Base-by-base conservation (phyloP, 2,797 vertebrate genomes). In the Cuniculus paca region DNA sequence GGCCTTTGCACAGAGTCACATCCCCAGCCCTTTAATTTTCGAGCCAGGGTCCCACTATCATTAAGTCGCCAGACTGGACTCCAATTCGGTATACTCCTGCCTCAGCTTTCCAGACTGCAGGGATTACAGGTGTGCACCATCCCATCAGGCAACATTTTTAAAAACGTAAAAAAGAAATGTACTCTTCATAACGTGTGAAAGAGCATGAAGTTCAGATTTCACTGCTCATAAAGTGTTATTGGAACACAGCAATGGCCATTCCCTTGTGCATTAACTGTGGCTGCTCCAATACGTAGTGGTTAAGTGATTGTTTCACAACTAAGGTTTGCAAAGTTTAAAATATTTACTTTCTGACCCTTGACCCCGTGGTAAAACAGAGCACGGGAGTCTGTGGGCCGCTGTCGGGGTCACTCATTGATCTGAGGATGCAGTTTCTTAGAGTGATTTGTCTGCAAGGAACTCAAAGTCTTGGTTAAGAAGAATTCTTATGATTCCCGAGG, bases 221-320 rank as follows among this genome's bases (percentile, higher is more conserved):
- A 19, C n/a, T 87, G 77, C 72, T 75, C 20, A 56, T 92, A 61
- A 85, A 48, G 58, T 83, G 95, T 85, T 82, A n/a, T 60, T 87
- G 63, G 56, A 39, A 75, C 65, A 34, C 61, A 56, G 39, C 39
- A 58, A 19, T 5, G 2, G 34, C 16, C 58, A 2, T 87, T 86
- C 68, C 82, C 56, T 39, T 50, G 2, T 24, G 16, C 63, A 10
- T 28, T 90, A 87, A 1, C 45, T 61, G 5, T 17, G 91, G 84
- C 65, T 84, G 84, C 56, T 36, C 6, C 13, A 85, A 34, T 11
- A 75, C 6, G 6, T 28, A 24, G 65, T 28, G 5, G 17, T 56
- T 61, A 39, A 28, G 60, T 45, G 22, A 36, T 82, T 79, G 81
- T 68, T 56, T 12, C 24, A 34, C 50, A 60, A 2, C 26, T 52